phyloP scores from a whole-genome alignment of 2,888 invertebrate genomes.

The Spialia ferax region DNA sequence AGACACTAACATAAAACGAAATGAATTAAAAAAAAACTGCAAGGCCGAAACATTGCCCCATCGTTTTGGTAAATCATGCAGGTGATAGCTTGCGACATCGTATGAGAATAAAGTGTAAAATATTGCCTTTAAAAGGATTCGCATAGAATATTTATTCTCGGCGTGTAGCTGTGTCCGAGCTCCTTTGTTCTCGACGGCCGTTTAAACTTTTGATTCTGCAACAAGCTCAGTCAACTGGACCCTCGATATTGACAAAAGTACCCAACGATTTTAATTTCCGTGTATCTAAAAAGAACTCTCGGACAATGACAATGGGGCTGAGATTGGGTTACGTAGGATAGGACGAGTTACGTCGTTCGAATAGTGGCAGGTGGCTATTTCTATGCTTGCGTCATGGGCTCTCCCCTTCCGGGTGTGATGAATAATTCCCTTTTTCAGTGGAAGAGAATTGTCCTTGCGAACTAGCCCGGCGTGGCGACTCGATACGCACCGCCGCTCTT shows the following conservation, averaged over 20 bases:
- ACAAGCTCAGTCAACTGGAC: constrained; percentile 85
- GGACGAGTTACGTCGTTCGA: constrained; percentile 58
- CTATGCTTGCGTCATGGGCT: constrained; percentile 84
- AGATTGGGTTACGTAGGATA: constrained; percentile 39
- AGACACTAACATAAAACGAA: neutral
- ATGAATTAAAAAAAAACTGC: constrained; percentile 51
- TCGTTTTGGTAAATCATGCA: constrained; percentile 72
- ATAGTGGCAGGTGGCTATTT: constrained; percentile 72
- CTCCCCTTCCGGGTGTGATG: constrained; percentile 87
- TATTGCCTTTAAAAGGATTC: constrained; percentile 84
- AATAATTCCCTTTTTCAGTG: constrained; percentile 85
- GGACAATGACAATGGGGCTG: constrained; percentile 42
- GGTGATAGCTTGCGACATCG: constrained; percentile 76
- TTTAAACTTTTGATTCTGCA: constrained; percentile 87
- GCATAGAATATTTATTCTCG: constrained; percentile 84
- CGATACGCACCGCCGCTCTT: constrained; percentile 81
- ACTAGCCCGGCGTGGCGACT: constrained; percentile 74
- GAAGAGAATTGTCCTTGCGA: constrained; percentile 83
- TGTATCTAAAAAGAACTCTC: constrained; percentile 52
- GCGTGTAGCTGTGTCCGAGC: constrained; percentile 76
- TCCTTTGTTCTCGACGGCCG: constrained; percentile 83
- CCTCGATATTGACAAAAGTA: constrained; percentile 71
- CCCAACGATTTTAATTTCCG: constrained; percentile 47
- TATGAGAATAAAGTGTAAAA: constrained; percentile 79
- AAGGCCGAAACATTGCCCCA: constrained; percentile 37